A percentile compares a stretch with the other conserved stretches of the same genome.
phyloP scores from a whole-genome alignment of 2,113 vertebrate genomes.

The Urocolius indicus region DNA sequence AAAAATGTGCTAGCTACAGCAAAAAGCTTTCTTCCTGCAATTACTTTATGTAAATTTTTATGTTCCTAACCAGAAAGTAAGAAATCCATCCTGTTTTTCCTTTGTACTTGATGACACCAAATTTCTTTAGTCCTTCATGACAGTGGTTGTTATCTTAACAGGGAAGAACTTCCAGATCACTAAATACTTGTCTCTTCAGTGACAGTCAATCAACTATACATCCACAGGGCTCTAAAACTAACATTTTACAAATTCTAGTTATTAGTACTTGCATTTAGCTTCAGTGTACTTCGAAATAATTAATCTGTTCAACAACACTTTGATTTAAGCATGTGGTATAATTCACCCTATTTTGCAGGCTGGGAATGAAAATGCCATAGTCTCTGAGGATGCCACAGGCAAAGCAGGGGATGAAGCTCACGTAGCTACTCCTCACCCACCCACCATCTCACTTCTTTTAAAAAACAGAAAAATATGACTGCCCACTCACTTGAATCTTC shows the following conservation, averaged over 20 bases:
- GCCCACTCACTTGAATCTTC: slow-evolving; percentile 37
- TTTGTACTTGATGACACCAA: not conserved
- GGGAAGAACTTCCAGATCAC: not conserved
- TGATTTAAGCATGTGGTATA: slow-evolving; percentile 51
- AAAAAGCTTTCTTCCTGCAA: slow-evolving; percentile 32
- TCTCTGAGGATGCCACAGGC: slow-evolving; percentile 12
- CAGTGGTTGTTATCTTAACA: not conserved
- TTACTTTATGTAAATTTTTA: slow-evolving; percentile 56
- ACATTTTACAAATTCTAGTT: slow-evolving; percentile 46
- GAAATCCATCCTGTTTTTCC: not conserved
- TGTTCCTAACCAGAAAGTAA: not conserved
- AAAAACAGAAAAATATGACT: slow-evolving; percentile 26
- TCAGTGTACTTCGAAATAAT: slow-evolving; percentile 48
- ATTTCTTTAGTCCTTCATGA: not conserved
- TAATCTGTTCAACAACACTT: slow-evolving; percentile 41
- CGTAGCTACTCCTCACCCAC: slow-evolving; percentile 18
- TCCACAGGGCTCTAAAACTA: slow-evolving; percentile 32
- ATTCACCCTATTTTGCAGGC: slow-evolving; percentile 24
- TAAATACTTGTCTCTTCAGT: not conserved
- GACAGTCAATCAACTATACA: slow-evolving; percentile 22
- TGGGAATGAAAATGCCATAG: slow-evolving; percentile 21
- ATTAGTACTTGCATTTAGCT: slow-evolving; percentile 41
- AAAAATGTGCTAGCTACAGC: not conserved
- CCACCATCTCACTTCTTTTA: slow-evolving; percentile 17
- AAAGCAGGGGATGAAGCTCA: not conserved